phyloP scores from a whole-genome alignment of 2,113 vertebrate species.

The Catharus fuscescens region DNA sequence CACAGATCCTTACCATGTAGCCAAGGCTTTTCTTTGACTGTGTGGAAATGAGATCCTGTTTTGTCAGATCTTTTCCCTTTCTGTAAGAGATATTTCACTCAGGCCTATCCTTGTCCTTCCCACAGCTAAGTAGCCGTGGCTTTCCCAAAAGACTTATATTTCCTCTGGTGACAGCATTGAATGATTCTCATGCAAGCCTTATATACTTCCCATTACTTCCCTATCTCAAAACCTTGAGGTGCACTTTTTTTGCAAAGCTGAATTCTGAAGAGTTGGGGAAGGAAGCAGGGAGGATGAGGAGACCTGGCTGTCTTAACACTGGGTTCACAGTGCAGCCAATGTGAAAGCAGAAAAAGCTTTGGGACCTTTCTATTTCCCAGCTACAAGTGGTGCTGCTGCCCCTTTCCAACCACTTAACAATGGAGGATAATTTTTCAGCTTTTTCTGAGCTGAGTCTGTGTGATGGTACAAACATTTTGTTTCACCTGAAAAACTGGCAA shows the following conservation, averaged over 20 bases:
- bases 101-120: not conserved
- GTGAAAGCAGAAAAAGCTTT: not conserved
- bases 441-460: not conserved
- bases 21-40: not conserved
- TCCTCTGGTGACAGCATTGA: not conserved
- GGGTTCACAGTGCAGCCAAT: not conserved
- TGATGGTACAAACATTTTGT: not conserved
- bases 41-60: not conserved
- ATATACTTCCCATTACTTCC: not conserved
- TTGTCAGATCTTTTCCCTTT: not conserved
- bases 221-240: not conserved
- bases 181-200: not conserved
- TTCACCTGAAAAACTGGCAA: not conserved
- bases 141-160: not conserved
- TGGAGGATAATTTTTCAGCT: not conserved
- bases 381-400: not conserved
- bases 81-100: fast-evolving
- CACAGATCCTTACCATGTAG: not conserved
- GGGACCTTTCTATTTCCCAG: not conserved
- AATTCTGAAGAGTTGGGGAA: not conserved
- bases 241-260: not conserved
- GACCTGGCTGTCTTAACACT: not conserved
- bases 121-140: not conserved
- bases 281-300: not conserved
- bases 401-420: not conserved